Percentiles rank a stretch among this genome's conserved stretches.
These are phyloP conservation scores for Marcusenius ussheri DNA, from an alignment of 2,113 vertebrate genomes.

Conservation along the genomic window DNA sequence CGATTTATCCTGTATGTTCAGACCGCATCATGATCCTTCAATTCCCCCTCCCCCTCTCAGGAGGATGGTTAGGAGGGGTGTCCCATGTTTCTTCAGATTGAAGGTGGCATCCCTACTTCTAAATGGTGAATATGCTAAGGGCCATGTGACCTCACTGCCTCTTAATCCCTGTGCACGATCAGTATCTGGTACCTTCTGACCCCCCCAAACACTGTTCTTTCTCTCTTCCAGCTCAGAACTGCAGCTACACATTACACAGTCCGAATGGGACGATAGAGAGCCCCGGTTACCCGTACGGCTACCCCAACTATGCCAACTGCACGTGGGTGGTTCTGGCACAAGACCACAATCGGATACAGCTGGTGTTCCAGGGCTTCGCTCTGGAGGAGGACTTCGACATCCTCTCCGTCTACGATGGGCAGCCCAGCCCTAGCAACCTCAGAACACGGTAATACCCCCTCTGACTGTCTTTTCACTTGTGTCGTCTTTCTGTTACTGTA, in stretches of 20 bases:
- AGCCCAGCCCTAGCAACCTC: slow-evolving; percentile 79
- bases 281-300: slow-evolving; percentile 92
- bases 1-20: not conserved
- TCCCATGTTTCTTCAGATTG: not conserved
- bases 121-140: not conserved
- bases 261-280: slow-evolving; percentile 96
- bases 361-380: slow-evolving; percentile 95
- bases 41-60: not conserved
- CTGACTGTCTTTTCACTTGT: not conserved
- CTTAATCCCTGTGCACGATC: not conserved
- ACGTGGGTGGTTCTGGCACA: slow-evolving; percentile 90
- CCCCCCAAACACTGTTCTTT: slow-evolving; percentile 23
- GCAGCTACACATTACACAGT: slow-evolving; percentile 81
- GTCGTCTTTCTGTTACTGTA: not conserved
- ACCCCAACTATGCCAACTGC: slow-evolving; percentile 98
- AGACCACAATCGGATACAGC: slow-evolving; percentile 91
- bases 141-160: not conserved
- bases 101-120: not conserved
- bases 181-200: not conserved
- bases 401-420: slow-evolving; percentile 87
- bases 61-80: not conserved
- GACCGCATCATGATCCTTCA: not conserved
- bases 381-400: slow-evolving; percentile 97
- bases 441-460: slow-evolving; percentile 69
- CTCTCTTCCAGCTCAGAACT: slow-evolving; percentile 83